Percentiles rank a stretch among this genome's conserved stretches.
Conservation (phyloP, 2,113 vertebrate genomes). For the Dicaeum eximium region DNA sequence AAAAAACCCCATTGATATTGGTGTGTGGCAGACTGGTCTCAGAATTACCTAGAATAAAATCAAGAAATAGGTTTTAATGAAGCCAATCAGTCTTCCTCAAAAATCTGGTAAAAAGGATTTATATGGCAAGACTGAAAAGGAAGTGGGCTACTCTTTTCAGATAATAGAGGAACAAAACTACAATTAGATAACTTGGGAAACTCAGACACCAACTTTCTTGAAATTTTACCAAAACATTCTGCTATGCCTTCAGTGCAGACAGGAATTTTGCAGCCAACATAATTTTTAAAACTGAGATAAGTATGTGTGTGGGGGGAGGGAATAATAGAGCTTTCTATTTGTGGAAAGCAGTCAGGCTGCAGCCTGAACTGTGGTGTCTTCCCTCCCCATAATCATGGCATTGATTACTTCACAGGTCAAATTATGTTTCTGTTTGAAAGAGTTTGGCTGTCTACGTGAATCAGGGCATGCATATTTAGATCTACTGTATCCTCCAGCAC, state of each 20-base stretch:
- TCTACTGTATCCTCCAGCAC: neutral
- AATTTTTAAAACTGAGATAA: slow-evolving; percentile 7
- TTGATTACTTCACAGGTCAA: slow-evolving; percentile 51
- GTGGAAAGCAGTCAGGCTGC: slow-evolving; percentile 15
- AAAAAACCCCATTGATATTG: neutral
- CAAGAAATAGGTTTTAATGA: neutral
- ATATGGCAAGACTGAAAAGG: neutral
- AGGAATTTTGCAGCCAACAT: neutral
- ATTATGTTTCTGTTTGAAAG: slow-evolving; percentile 11
- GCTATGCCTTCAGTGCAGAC: neutral
- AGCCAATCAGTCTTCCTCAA: neutral
- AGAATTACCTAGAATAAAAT: neutral
- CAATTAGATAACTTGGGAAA: neutral
- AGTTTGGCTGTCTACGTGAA: neutral
- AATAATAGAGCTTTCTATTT: slow-evolving; percentile 47
- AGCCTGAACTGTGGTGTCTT: slow-evolving; percentile 30
- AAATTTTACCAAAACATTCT: neutral
- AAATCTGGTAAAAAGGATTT: neutral
- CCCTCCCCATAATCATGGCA: slow-evolving; percentile 29
- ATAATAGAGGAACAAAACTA: neutral
- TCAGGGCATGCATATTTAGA: neutral
- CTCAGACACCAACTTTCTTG: neutral
- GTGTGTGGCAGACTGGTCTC: neutral
- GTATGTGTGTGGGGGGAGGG: neutral
- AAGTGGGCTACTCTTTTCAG: neutral